Conservation (phyloP, 2,113 vertebrate genomes). For the Chamaetylas fuelleborni region DNA sequence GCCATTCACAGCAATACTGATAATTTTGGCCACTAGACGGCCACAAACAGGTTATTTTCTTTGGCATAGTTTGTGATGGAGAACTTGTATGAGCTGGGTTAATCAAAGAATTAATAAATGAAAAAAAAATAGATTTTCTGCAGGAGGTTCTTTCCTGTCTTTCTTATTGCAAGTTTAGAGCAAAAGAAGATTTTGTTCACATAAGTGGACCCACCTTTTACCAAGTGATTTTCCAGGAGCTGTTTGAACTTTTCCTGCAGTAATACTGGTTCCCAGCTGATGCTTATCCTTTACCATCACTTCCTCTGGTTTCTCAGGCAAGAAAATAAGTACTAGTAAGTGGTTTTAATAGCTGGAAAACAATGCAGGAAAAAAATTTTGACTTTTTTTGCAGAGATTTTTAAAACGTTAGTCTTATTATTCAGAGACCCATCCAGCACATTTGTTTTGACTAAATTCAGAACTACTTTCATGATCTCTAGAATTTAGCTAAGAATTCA, state of each 20-base stretch:
- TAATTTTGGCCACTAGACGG: background rate
- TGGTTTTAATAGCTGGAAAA: background rate
- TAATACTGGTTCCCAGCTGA: background rate
- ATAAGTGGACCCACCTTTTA: background rate
- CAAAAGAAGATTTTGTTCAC: background rate
- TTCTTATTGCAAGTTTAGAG: background rate
- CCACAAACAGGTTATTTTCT: background rate
- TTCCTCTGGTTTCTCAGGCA: background rate
- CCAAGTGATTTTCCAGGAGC: background rate
- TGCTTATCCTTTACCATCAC: background rate
- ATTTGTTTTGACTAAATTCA: background rate
- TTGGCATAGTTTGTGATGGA: background rate
- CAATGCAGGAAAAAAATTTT: background rate
- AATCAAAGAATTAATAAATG: background rate
- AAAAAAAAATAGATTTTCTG: background rate
- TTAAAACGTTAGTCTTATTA: background rate
- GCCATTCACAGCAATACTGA: rapidly evolving
- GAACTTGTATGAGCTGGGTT: background rate
- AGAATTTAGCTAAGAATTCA: background rate
- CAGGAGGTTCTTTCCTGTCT: background rate
- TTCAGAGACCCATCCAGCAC: background rate
- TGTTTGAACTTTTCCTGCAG: background rate
- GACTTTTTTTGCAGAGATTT: background rate
- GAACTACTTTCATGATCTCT: background rate
- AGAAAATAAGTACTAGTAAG: background rate